Evolutionary conservation across 2,888 invertebrate genomes (phyloP).

Genomic region (Lagria hirta): DNA sequence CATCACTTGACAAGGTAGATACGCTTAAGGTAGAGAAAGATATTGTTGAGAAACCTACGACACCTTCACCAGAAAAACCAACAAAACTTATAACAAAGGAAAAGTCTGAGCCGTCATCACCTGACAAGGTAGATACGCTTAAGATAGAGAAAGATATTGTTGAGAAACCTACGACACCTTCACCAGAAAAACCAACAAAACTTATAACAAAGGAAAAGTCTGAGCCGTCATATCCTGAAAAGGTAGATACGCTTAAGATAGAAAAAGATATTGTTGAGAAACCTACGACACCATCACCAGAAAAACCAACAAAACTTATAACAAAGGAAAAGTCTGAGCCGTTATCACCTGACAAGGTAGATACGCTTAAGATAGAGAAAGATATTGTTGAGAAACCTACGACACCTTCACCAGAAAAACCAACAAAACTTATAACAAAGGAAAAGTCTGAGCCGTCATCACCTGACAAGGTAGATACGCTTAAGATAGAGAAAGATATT

Average conservation of each 20-base stretch:
- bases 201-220: slow-evolving; percentile 4
- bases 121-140: too few relatives aligned
- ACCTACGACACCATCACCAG: slow-evolving; percentile 4
- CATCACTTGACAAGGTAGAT: slow-evolving; percentile 11
- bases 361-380: background rate
- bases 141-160: slow-evolving; percentile 3
- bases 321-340: background rate
- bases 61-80: background rate
- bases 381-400: slow-evolving; percentile 6
- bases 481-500: too few relatives aligned
- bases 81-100: background rate
- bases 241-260: slow-evolving; percentile 3
- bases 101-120: slow-evolving; percentile 4
- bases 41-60: background rate
- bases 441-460: too few relatives aligned
- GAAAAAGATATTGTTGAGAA: slow-evolving; percentile 4
- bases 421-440: slow-evolving; percentile 5
- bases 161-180: slow-evolving; percentile 8
- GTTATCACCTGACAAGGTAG: slow-evolving; percentile 2
- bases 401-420: slow-evolving; percentile 17
- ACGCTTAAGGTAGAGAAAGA: slow-evolving; percentile 1
- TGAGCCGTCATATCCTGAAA: too few relatives aligned
- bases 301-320: slow-evolving; percentile 3
- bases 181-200: slow-evolving; percentile 2
- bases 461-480: too few relatives aligned